Evolutionary conservation across 2,888 invertebrate genomes (phyloP), one percentile per base, ranked within the genome.

Genomic region (Onthophagus sagittarius): DNA sequence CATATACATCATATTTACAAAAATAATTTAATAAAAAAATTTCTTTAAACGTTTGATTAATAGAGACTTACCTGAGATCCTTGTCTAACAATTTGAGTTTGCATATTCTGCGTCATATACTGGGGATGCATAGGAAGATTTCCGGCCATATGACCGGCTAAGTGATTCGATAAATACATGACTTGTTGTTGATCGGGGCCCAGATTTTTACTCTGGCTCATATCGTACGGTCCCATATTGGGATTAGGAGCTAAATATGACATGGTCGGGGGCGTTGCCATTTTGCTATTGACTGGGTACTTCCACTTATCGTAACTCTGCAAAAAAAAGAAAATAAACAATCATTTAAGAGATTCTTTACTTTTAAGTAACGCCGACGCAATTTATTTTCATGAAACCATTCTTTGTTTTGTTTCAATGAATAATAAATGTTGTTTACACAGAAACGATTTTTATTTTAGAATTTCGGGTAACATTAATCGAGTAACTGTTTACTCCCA

Each of bases 271-370:
- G 80, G 88, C 82, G 85, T 84, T 77, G 84, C 86, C 82, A 79
- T 88, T 88, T 84, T 90, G 88, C 79, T 88, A 84, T 82, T 83
- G 81, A 91, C 87, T 84, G 92, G 89, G 86, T 92, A 93, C 85
- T 94, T 94, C 94, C 94, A 94, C 88, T 94, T 94, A 87, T 94
- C 94, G 85, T 92, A 93, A 86, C 90, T 93, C 93, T 94, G 88
- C 74, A 91, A 90, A 77, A 73, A n/a, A 69, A 69, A 11, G 32
- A 69, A 75, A 70, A 69, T 71, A 69, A 31, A 71, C 13, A 15
- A 63, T n/a, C 23, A 15, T 71, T 70, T 72, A 63, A 72, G 78
- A 76, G 23, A 23, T 23, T 23, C 23, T 23, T 23, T 23, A 23
- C 23, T 23, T 23, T 23, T 23, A 23, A 23, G 23, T 23, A 23